These are phyloP conservation scores for Diplogasteroides magnus DNA, from an alignment of 1,140 invertebrate genomes.

Conservation along the genomic window DNA sequence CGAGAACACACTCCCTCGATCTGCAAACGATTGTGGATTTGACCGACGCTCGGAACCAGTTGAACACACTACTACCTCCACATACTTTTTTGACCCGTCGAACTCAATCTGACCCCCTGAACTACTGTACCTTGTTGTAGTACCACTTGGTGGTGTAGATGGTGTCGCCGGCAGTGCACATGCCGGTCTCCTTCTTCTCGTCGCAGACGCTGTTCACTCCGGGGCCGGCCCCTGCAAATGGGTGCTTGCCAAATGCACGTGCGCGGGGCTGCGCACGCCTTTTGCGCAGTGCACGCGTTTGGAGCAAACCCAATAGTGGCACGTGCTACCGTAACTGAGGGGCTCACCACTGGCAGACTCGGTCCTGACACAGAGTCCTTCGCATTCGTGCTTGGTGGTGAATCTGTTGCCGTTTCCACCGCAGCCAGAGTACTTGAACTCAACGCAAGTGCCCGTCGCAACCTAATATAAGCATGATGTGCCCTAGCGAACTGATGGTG, in stretches of 20 bases:
- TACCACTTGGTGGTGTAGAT: conserved; percentile 77
- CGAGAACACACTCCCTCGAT: conserved; percentile 74
- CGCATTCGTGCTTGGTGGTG: conserved; percentile 70
- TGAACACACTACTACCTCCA: not conserved
- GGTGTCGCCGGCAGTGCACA: conserved; percentile 62
- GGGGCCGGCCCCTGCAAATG: not conserved
- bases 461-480: no score
- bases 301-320: conserved; percentile 1
- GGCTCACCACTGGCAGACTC: not conserved
- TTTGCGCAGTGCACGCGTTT: not conserved
- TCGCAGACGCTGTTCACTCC: conserved; percentile 39
- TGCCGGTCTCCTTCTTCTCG: conserved; percentile 70
- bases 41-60: not conserved
- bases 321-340: conserved; percentile 10
- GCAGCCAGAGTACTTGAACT: conserved; percentile 68
- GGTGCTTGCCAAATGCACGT: not conserved
- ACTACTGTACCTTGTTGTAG: conserved; percentile 66
- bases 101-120: not conserved
- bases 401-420: conserved; percentile 81
- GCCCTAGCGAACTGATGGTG: no score
- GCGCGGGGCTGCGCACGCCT: not conserved
- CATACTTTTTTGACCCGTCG: no score
- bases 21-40: not conserved
- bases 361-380: conserved; percentile 64
- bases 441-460: conserved; percentile 47